phyloP scores from a whole-genome alignment of 2,113 vertebrate genomes.

The Myiozetetes cayanensis region DNA sequence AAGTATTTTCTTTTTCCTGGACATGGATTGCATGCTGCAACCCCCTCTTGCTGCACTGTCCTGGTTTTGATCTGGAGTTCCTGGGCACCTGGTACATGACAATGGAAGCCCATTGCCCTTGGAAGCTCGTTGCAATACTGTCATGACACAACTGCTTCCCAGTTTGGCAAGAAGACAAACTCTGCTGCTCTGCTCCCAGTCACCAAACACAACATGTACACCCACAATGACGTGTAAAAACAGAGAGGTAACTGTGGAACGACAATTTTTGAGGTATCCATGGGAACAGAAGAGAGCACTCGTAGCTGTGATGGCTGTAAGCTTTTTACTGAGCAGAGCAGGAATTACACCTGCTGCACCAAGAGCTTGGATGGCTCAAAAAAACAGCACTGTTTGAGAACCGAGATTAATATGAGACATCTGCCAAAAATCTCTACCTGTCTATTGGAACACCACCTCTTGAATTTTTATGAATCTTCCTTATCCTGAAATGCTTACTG shows the following conservation, averaged over 20 bases:
- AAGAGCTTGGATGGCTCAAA: neutral
- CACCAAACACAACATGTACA: neutral
- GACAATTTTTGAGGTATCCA: neutral
- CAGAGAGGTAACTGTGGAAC: neutral
- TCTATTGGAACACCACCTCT: neutral
- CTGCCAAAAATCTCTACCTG: neutral
- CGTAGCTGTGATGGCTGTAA: neutral
- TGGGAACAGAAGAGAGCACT: neutral
- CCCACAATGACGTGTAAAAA: neutral
- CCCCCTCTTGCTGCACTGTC: neutral
- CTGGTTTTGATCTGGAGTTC: neutral
- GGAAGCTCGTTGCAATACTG: neutral
- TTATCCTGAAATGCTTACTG: neutral
- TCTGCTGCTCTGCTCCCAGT: rapidly evolving
- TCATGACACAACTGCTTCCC: neutral
- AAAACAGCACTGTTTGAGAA: neutral
- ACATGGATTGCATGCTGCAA: rapidly evolving
- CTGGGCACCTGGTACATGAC: rapidly evolving
- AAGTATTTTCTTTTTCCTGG: neutral
- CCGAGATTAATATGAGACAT: neutral
- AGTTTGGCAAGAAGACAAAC: neutral
- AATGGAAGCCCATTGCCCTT: neutral
- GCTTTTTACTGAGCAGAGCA: neutral
- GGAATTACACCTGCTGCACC: neutral
- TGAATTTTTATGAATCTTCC: neutral